Conservation (phyloP, 2,797 vertebrate species). For the Neosilurus hyrtlii region DNA sequence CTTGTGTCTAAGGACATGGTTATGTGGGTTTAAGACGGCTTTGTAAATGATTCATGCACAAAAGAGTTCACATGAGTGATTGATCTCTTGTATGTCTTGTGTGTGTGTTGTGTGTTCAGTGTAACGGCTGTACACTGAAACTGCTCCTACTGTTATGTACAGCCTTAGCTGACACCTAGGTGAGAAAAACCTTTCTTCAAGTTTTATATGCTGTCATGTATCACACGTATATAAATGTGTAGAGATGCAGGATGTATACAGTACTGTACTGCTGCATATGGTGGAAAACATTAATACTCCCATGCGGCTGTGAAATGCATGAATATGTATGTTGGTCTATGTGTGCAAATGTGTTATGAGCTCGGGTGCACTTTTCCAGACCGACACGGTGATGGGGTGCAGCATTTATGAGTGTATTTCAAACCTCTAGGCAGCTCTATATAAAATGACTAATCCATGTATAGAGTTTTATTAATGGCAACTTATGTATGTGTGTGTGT, state of each 20-base stretch:
- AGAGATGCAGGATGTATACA: background rate
- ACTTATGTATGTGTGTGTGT: conserved; percentile 19
- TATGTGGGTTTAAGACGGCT: background rate
- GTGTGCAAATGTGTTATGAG: background rate
- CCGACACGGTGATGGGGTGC: conserved; percentile 30
- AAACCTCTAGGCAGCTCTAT: conserved; percentile 28
- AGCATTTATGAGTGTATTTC: conserved; percentile 37
- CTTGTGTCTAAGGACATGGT: background rate
- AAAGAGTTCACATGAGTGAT: background rate
- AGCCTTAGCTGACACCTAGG: too few species aligned
- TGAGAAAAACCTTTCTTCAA: background rate
- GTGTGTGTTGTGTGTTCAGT: background rate
- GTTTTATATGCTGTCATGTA: background rate
- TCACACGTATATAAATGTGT: background rate
- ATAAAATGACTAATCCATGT: conserved; percentile 31
- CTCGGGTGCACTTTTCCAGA: conserved; percentile 19
- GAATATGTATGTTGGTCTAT: conserved; percentile 20
- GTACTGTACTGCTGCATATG: background rate
- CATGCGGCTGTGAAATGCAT: background rate
- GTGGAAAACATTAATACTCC: background rate
- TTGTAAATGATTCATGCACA: conserved; percentile 7
- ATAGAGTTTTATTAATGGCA: conserved; percentile 45
- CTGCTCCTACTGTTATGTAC: too few species aligned
- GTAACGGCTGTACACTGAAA: conserved; percentile 9
- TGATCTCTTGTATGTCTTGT: background rate